Percentiles rank a stretch among this genome's conserved stretches.
These are phyloP conservation scores for Polia nebulosa DNA, from an alignment of 2,888 invertebrate species.

Conservation along the genomic window DNA sequence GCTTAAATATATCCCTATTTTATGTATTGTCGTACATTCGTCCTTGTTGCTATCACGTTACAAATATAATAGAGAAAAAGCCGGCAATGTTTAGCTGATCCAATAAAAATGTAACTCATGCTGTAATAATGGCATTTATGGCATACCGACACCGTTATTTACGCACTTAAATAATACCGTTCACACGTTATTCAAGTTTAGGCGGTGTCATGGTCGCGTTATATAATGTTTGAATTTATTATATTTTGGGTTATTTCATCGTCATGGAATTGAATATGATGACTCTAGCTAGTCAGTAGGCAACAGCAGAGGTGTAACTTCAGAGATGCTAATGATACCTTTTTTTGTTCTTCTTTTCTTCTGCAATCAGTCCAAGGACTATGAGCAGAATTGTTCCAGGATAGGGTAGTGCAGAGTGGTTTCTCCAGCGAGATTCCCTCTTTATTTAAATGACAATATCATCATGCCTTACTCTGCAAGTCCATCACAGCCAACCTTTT, in stretches of 20 bases:
- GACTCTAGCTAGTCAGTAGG: neutral
- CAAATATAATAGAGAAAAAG: constrained; percentile 7
- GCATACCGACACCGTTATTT: constrained; percentile 42
- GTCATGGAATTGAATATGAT: constrained; percentile 12
- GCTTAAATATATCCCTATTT: neutral
- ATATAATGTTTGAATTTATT: constrained; percentile 34
- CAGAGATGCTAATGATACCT: neutral
- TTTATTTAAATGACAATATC: too few species aligned
- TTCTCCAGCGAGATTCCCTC: too few species aligned
- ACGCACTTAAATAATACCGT: constrained; percentile 47
- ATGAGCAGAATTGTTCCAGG: too few species aligned
- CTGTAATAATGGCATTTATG: constrained; percentile 34
- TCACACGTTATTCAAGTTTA: constrained; percentile 56
- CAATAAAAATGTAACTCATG: constrained; percentile 36
- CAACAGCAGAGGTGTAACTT: neutral
- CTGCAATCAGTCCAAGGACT: too few species aligned
- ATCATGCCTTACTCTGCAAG: too few species aligned
- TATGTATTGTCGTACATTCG: neutral
- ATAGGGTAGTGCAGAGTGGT: too few species aligned
- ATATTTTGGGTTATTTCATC: constrained; percentile 22
- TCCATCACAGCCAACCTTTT: too few species aligned
- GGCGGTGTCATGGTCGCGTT: constrained; percentile 49
- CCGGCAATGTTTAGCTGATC: constrained; percentile 15
- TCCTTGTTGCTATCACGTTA: constrained; percentile 9
- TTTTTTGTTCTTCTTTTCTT: too few species aligned